Conservation (phyloP, 2,113 vertebrate genomes). For the Scartelaos histophorus region DNA sequence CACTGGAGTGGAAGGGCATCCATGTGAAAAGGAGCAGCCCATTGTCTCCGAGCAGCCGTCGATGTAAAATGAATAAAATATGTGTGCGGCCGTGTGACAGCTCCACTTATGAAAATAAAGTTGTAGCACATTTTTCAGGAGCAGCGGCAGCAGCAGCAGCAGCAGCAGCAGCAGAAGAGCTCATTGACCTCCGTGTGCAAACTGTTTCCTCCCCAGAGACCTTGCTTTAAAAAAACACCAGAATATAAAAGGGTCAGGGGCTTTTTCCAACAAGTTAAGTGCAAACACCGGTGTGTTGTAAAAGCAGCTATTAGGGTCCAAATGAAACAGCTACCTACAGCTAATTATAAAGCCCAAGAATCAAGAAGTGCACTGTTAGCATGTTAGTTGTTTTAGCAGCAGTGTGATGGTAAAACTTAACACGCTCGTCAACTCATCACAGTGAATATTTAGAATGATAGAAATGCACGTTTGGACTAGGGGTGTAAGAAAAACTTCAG, state of each 20-base stretch:
- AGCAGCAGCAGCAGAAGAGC: not conserved
- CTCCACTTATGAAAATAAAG: constrained; percentile 28
- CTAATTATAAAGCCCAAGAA: no score
- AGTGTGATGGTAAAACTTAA: no score
- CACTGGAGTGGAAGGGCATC: constrained; percentile 36
- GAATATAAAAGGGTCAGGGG: not conserved
- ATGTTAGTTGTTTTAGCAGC: no score
- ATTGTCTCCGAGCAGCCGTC: constrained; percentile 25
- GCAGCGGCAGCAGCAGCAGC: not conserved
- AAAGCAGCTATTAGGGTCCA: no score
- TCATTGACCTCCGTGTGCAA: constrained; percentile 2
- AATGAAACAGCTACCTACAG: no score
- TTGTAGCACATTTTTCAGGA: constrained; percentile 1
- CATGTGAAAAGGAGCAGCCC: constrained; percentile 36
- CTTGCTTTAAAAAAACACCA: not conserved
- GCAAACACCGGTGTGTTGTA: no score
- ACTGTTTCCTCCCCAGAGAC: not conserved
- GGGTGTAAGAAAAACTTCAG: no score
- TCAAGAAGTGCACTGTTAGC: no score
- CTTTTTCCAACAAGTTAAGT: no score
- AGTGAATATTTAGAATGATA: no score
- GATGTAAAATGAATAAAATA: constrained; percentile 42
- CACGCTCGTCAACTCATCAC: no score
- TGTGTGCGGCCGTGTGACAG: constrained; percentile 22
- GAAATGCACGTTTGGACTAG: no score